Base-by-base conservation (phyloP, 2,113 vertebrate genomes). In the Accipiter cooperii region DNA sequence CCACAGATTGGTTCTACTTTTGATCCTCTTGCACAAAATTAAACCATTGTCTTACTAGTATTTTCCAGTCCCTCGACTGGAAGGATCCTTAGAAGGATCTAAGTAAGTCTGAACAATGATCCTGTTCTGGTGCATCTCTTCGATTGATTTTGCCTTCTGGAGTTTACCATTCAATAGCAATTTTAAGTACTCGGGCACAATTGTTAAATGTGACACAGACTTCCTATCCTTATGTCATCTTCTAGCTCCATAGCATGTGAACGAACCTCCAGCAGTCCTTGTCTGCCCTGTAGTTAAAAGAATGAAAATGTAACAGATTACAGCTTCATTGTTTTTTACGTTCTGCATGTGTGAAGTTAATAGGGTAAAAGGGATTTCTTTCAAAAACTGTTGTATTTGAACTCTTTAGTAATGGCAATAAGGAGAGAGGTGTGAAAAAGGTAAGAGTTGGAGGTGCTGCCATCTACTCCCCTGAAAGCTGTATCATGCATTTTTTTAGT, bases 211-310 rank as follows among this genome's bases (percentile, higher is more conserved):
- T 87, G 84, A 82, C 63, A 85, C 5, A 26, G 36, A 34, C 51
- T 83, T 92, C 92, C 51, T 76, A 4, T 89, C 13, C 5, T 86
- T 76, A 58, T 17, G 8, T 93, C 81, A 60, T 83, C 49, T 31
- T 71, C 42, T 58, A 75, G 82, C 82, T 97, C 69, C 49, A 29
- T 42, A 51, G 71, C 44, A 52, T 33, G 19, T 68, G 93, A 86
- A 78, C 68, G 74, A 94, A 80, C 71, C 63, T 88, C 89, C 46
- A 70, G 96, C 69, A 83, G n/a, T 63, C 82, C 87, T 65, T 14
- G 7, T 73, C 86, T 94, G 92, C 85, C 65, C 52, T 71, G 24
- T 34, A 74, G 90, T 91, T 96, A 84, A 93, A 76, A 92, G 89
- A 95, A 77, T 84, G 70, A 83, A 87, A 87, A 88, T 17, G 33